Base-by-base conservation (phyloP, 2,888 invertebrate species). In the Perdita meconis region DNA sequence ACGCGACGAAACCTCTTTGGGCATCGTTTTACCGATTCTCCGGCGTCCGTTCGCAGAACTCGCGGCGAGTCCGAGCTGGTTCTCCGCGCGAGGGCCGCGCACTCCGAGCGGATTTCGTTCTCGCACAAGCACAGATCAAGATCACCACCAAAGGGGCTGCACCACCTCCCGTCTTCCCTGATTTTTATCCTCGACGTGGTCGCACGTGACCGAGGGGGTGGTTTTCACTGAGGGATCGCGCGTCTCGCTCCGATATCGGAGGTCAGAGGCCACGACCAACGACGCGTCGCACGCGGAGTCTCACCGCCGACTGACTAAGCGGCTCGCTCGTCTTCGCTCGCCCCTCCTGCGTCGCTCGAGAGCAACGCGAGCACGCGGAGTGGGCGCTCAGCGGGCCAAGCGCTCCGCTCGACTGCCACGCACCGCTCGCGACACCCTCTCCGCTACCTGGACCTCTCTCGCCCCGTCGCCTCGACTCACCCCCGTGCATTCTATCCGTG, bases 251-350 rank as follows among this genome's bases (percentile, higher is more conserved):
- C 42, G 22, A n/a, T 8, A 8, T 5, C 38, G 26, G 16, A 12
- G 16, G 6, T 42, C 53, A 13, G 61, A 34, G 50, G 8, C 60
- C 26, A n/a, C 63, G 16, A 22, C 19, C 53, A 65, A 59, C 78
- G 83, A 85, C 80, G 80, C 83, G 82, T 67, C 86, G 84, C 87
- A 86, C 87, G 86, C 90, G 89, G 88, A 86, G 87, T 88, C 88
- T 85, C 85, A 78, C 88, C 87, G 87, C 87, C 87, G 84, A 91
- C 91, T 90, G 89, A 87, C 78, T 79, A 75, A 53, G 55, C 56
- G 42, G 26, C 63, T 66, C 47, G 26, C 63, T 66, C 47, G 51
- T 73, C 73, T 68, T 72, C 64, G 73, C 47, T 51, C 63, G 47
- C 57, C 74, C 72, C 66, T 73, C 63, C 72, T 59, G 36, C 56